Conservation (phyloP, 2,113 vertebrate species). For the Platysteira castanea region DNA sequence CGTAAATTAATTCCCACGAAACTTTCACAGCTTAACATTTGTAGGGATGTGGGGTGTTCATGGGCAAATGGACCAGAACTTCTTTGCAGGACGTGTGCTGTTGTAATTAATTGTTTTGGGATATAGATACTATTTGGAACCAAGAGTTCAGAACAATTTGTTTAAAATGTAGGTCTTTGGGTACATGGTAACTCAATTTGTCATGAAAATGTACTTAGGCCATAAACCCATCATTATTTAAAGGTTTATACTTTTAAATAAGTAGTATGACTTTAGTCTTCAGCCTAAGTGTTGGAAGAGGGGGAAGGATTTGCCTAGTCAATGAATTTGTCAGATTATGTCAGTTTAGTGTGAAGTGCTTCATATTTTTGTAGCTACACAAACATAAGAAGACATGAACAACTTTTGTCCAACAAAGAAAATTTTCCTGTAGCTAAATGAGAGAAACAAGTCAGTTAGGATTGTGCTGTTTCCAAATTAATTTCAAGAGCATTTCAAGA, state of each 20-base stretch:
- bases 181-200: neutral
- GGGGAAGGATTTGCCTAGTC: neutral
- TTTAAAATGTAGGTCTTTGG: neutral
- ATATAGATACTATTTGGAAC: neutral
- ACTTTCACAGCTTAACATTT: neutral
- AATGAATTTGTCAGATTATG: neutral
- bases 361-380: neutral
- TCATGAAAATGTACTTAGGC: neutral
- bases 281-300: neutral
- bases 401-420: neutral
- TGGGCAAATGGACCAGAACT: neutral
- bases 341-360: neutral
- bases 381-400: neutral
- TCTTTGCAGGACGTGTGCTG: neutral
- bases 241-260: neutral
- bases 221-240: neutral
- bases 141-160: neutral
- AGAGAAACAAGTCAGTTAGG: neutral
- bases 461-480: neutral
- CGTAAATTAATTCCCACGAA: neutral
- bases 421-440: neutral
- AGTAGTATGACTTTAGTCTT: neutral
- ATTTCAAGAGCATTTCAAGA: neutral
- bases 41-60: neutral
- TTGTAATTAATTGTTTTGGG: neutral